Evolutionary conservation across 2,113 vertebrate species (phyloP).

Genomic region (Formicarius rufipectus): DNA sequence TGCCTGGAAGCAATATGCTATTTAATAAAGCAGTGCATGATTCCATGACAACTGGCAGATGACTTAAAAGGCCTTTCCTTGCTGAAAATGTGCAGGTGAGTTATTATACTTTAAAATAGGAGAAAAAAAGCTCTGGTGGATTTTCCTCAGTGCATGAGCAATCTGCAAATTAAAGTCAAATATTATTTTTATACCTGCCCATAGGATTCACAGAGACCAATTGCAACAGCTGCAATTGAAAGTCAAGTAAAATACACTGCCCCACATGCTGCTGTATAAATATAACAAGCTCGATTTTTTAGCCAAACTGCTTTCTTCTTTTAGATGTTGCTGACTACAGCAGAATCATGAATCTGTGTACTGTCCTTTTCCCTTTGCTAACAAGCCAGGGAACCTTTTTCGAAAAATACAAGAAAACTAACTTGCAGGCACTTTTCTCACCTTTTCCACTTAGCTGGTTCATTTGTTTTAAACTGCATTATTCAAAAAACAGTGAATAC

Average conservation of each 20-base stretch:
- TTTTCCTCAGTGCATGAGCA: not conserved
- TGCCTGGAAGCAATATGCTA: not conserved
- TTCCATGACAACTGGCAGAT: conserved; percentile 11
- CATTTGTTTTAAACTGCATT: not conserved
- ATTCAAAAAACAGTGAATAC: not conserved
- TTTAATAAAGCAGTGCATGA: not conserved
- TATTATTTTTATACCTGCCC: conserved; percentile 20
- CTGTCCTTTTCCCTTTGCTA: not conserved
- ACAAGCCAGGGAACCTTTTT: not conserved
- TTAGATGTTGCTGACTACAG: conserved; percentile 23
- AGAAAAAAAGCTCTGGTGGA: not conserved
- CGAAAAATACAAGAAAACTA: not conserved
- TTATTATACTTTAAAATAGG: not conserved
- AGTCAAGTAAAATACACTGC: not conserved
- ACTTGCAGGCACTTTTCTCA: not conserved
- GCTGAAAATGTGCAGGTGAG: not conserved
- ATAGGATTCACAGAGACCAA: not conserved
- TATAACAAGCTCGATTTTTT: not conserved
- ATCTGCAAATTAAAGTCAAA: not conserved
- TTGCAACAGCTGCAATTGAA: not conserved
- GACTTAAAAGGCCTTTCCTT: not conserved
- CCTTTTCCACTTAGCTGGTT: not conserved
- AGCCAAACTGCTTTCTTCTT: conserved; percentile 1
- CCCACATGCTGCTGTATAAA: not conserved
- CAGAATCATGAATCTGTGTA: not conserved